phyloP scores from a whole-genome alignment of 2,797 vertebrate genomes.

The Hydrolagus colliei region DNA sequence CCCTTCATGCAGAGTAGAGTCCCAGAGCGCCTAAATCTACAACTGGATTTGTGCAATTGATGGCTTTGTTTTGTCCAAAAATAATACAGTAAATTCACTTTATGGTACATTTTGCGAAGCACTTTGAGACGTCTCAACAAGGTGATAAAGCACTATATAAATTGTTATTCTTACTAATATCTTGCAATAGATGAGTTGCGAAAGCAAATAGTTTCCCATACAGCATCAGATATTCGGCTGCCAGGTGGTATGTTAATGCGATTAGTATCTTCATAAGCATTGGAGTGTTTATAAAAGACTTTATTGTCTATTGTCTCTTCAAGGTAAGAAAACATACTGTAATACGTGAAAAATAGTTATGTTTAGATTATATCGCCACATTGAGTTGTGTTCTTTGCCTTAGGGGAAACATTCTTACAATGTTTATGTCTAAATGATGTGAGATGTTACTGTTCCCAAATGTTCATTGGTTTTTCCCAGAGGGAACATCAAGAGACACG shows the following conservation, averaged over 20 bases:
- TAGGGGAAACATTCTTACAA: neutral
- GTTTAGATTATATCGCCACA: neutral
- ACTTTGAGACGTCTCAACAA: no score
- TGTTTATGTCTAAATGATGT: neutral
- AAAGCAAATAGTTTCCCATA: slow-evolving; percentile 14
- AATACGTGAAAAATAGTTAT: neutral
- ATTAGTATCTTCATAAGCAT: slow-evolving; percentile 14
- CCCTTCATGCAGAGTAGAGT: no score
- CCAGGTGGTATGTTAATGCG: slow-evolving; percentile 28
- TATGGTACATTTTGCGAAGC: no score
- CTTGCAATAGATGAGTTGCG: slow-evolving; percentile 6
- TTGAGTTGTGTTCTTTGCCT: neutral
- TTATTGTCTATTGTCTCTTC: neutral
- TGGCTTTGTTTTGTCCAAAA: no score
- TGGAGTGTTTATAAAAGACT: neutral
- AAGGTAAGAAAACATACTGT: neutral
- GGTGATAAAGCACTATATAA: no score
- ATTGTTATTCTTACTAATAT: no score
- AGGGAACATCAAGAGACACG: no score
- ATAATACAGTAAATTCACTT: no score
- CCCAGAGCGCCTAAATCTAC: no score
- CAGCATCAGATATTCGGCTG: slow-evolving; percentile 16
- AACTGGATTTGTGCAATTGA: no score
- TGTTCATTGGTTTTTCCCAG: neutral
- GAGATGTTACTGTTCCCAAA: neutral